phyloP scores from a whole-genome alignment of 92 coral and sea anemone genomes.

The Heliopora coerulea region DNA sequence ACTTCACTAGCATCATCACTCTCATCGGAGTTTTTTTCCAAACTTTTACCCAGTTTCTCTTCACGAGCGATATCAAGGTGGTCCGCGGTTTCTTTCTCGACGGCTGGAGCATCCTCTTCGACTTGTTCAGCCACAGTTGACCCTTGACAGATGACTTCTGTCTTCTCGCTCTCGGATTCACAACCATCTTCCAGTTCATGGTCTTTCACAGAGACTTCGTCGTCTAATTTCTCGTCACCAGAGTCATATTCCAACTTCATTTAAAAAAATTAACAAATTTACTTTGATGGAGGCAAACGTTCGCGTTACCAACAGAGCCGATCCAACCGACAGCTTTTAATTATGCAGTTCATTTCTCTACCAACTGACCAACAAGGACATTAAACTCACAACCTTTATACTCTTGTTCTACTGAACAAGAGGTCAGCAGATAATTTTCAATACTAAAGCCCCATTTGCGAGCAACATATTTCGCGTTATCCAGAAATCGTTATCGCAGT shows the following conservation, averaged over 20 bases:
- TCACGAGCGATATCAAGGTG: not conserved
- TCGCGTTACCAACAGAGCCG: no score
- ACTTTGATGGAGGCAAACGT: no score
- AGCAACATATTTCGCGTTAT: no score
- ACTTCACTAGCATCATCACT: slow-evolving; percentile 42
- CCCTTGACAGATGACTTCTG: slow-evolving; percentile 10
- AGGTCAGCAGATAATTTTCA: no score
- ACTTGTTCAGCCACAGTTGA: not conserved
- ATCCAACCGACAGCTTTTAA: not conserved
- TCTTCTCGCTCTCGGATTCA: slow-evolving; percentile 17
- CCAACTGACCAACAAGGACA: not conserved
- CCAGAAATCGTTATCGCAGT: no score
- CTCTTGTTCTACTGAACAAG: no score
- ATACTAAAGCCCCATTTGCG: no score
- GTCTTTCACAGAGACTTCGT: slow-evolving; percentile 24
- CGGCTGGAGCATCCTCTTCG: slow-evolving; percentile 13
- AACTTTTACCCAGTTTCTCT: not conserved
- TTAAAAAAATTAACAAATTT: not conserved
- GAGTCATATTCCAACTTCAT: slow-evolving; percentile 53
- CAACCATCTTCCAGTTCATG: not conserved
- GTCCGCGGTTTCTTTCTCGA: slow-evolving; percentile 29
- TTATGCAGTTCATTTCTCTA: not conserved
- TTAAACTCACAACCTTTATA: no score
- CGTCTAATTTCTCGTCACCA: slow-evolving; percentile 68
- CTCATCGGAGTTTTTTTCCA: not conserved